Conservation (phyloP, 2,888 invertebrate genomes). For the Elmis aenea region DNA sequence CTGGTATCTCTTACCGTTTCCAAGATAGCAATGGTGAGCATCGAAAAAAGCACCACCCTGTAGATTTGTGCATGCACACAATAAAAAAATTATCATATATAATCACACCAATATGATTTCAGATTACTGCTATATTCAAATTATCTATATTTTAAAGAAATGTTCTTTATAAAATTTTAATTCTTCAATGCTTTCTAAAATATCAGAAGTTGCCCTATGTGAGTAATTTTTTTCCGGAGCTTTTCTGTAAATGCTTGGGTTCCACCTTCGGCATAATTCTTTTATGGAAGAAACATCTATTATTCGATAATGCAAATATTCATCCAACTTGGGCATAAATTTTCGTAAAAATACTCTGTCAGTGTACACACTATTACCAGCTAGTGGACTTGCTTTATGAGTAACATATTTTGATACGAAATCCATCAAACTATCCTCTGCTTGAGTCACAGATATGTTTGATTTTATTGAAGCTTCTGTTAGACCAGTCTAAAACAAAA, state of each 20-base stretch:
- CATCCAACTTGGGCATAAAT: slow-evolving; percentile 74
- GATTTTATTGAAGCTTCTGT: slow-evolving; percentile 69
- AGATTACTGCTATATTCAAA: too few relatives aligned
- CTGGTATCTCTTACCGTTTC: too few relatives aligned
- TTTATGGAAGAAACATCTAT: slow-evolving; percentile 91
- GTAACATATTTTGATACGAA: slow-evolving; percentile 62
- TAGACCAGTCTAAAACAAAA: slow-evolving; percentile 67
- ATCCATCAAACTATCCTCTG: slow-evolving; percentile 65
- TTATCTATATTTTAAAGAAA: slow-evolving; percentile 54
- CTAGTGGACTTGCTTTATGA: slow-evolving; percentile 65
- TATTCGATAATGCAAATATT: slow-evolving; percentile 85
- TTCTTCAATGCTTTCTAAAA: slow-evolving; percentile 80
- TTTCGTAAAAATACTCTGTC: slow-evolving; percentile 78
- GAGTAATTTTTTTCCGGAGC: slow-evolving; percentile 59
- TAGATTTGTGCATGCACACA: too few relatives aligned
- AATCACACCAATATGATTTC: too few relatives aligned
- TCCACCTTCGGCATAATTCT: slow-evolving; percentile 78
- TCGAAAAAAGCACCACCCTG: too few relatives aligned
- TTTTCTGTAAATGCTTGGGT: slow-evolving; percentile 53
- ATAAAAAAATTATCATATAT: too few relatives aligned
- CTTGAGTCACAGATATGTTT: slow-evolving; percentile 57
- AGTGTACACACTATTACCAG: slow-evolving; percentile 84
- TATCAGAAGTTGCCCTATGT: slow-evolving; percentile 78
- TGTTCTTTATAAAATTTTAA: slow-evolving; percentile 69
- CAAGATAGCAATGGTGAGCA: too few relatives aligned